Evolutionary conservation across 2,797 vertebrate genomes (phyloP), one percentile per base, ranked within the genome.

Genomic region (Myotis findleyi): DNA sequence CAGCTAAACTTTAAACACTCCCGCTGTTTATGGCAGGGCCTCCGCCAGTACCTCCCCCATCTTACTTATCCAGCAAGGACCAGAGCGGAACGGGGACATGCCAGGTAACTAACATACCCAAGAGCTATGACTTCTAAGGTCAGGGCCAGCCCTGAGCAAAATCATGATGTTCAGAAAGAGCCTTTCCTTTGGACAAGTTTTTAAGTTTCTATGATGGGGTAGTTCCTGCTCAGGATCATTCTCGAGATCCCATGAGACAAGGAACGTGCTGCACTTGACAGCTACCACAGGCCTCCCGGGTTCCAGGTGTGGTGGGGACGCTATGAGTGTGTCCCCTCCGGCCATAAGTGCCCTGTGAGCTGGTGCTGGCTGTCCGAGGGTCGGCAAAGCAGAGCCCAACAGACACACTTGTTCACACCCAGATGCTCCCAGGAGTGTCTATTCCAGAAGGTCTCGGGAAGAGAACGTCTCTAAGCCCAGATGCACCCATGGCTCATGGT

Each of bases 251-350:
- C 7, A 7, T 30, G 10, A 86, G 73, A 75, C 12, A 33, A 62
- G 0, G 0, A 17, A 8, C 0, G 3, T 11, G 59, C 41, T 64
- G 10, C 0, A 3, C 44, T 27, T 30, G 41, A 57, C 44, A 44
- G 30, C 4, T 30, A 9, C 1, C 47, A 17, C 41, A 12, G 4
- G 23, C 20, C n/a, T 64, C 10, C 10, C 6, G 7, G 17, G 47
- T 10, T 44, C 47, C 27, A 13, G 21, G 84, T 4, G 38, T 6
- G 25, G 6, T 1, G 55, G 18, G 1, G 9, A 23, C 38, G 55
- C 53, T 49, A 12, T 25, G 23, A 64, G 16, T 44, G 4, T 7
- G 6, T 25, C 33, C 21, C 7, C n/a, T 5, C 23, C 10, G 13
- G 25, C 25, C 76, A 21, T 6, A 25, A 16, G 30, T 21, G 53